Conservation (phyloP, 2,888 invertebrate species). For the Caenorhabditis afra region DNA sequence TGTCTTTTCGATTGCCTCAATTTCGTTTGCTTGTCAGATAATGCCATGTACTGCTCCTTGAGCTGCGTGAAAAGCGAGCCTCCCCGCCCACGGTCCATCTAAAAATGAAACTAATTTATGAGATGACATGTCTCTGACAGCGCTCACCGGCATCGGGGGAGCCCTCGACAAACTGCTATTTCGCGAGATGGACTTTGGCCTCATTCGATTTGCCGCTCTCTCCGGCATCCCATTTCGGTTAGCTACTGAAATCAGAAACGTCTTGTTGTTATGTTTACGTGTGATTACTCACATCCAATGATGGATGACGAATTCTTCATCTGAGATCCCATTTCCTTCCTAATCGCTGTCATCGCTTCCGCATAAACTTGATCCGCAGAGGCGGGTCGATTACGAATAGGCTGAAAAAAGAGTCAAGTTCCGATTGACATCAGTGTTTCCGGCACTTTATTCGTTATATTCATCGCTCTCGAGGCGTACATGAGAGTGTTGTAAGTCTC, state of each 20-base stretch:
- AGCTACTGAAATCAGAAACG: slow-evolving; percentile 26
- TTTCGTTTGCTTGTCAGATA: slow-evolving; percentile 73
- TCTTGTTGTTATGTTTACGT: not conserved
- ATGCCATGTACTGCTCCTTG: slow-evolving; percentile 76
- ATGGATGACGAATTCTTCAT: slow-evolving; percentile 72
- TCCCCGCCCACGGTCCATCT: slow-evolving; percentile 48
- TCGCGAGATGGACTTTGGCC: slow-evolving; percentile 49
- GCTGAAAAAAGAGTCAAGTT: slow-evolving; percentile 54
- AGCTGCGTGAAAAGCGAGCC: slow-evolving; percentile 65
- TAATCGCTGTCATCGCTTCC: slow-evolving; percentile 72
- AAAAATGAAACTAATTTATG: slow-evolving; percentile 38
- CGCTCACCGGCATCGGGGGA: slow-evolving; percentile 32
- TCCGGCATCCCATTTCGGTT: slow-evolving; percentile 31
- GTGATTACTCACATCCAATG: slow-evolving; percentile 65
- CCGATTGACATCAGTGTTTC: slow-evolving; percentile 9
- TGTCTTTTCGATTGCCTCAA: slow-evolving; percentile 66
- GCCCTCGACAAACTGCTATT: slow-evolving; percentile 49
- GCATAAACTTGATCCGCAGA: slow-evolving; percentile 77
- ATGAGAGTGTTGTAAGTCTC: slow-evolving; percentile 94
- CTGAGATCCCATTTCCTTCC: slow-evolving; percentile 67
- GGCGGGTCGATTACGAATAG: slow-evolving; percentile 72
- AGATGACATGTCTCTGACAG: slow-evolving; percentile 10
- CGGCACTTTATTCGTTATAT: slow-evolving; percentile 90
- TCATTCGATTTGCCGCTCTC: slow-evolving; percentile 25
- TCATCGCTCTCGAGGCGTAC: slow-evolving; percentile 93